A percentile compares a stretch with the other conserved stretches of the same genome.
Evolutionary conservation across 2,797 vertebrate genomes (phyloP).

Genomic region (Periparus ater): DNA sequence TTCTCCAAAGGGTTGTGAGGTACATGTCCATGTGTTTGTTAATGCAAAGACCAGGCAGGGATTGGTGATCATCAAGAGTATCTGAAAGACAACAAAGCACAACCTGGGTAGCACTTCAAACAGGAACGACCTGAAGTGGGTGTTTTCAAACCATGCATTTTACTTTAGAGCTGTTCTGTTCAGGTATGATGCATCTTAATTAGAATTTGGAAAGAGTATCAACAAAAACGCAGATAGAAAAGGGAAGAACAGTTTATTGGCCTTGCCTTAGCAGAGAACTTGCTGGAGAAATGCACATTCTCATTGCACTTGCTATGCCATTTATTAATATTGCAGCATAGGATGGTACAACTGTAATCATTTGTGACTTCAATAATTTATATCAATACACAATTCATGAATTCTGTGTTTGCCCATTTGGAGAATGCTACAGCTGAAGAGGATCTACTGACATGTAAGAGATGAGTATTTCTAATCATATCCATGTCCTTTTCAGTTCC

Average conservation of each 20-base stretch:
- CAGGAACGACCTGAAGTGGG: background rate
- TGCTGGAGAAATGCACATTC: background rate
- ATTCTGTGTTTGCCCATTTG: constrained; percentile 19
- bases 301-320: background rate
- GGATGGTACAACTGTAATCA: constrained; percentile 8
- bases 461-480: constrained; percentile 15
- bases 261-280: background rate
- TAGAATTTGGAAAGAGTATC: background rate
- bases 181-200: background rate
- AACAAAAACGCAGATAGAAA: background rate
- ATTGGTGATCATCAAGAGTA: background rate
- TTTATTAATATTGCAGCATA: constrained; percentile 45
- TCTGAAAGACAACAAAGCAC: background rate
- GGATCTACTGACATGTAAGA: background rate
- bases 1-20: background rate
- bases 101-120: background rate
- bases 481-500: background rate
- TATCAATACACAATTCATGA: constrained; percentile 45
- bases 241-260: background rate
- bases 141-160: background rate
- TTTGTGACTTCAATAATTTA: constrained; percentile 53
- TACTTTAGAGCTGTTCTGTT: background rate
- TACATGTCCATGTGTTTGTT: background rate
- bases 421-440: constrained; percentile 6
- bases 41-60: rapidly evolving